These are phyloP conservation scores for Lacerta agilis DNA, from an alignment of 2,797 vertebrate genomes.

Conservation along the genomic window DNA sequence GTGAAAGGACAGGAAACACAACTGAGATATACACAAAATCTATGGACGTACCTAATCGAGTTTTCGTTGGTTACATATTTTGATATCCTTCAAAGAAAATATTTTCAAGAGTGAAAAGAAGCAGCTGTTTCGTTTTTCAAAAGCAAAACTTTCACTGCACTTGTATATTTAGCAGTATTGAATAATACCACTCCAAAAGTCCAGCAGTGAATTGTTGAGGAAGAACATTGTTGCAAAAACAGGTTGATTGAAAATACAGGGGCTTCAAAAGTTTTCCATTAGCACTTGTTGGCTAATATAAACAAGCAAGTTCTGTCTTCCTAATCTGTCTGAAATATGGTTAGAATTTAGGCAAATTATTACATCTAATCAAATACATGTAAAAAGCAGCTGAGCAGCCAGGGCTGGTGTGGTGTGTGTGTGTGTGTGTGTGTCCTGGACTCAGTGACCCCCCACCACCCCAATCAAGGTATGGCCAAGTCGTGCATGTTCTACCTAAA, in stretches of 20 bases:
- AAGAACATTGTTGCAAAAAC: background rate
- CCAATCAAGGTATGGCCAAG: too few species aligned
- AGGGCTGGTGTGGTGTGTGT: too few species aligned
- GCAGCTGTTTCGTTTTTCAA: background rate
- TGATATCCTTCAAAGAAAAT: background rate
- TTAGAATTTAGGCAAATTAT: background rate
- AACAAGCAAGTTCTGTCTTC: background rate
- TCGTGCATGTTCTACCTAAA: too few species aligned
- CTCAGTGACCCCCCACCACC: too few species aligned
- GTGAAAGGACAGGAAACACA: background rate
- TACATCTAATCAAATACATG: background rate
- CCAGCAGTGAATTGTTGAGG: background rate
- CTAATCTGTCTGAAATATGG: background rate
- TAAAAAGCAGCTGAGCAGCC: background rate
- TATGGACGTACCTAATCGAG: background rate
- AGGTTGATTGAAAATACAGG: background rate
- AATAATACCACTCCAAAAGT: background rate
- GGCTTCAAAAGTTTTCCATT: background rate
- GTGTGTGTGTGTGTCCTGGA: too few species aligned
- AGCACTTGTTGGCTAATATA: background rate
- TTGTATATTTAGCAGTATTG: background rate
- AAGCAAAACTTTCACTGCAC: background rate
- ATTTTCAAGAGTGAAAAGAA: background rate
- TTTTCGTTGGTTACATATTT: background rate
- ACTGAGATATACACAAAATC: background rate